These are phyloP conservation scores for Nymphalis io DNA, from an alignment of 1,140 invertebrate species.

Conservation along the genomic window DNA sequence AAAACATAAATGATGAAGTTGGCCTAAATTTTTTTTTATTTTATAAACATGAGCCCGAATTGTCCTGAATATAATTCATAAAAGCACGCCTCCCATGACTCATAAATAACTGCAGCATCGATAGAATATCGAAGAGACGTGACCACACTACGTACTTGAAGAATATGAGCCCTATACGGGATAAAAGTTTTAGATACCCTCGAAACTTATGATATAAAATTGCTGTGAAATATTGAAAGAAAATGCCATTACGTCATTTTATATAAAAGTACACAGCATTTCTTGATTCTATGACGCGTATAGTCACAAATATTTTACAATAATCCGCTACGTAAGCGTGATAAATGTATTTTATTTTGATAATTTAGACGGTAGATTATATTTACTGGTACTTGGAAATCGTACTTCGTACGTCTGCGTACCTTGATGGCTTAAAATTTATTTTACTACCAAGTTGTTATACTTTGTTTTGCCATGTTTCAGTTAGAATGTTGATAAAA, in stretches of 20 bases:
- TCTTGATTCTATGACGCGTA: not conserved
- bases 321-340: too few relatives aligned
- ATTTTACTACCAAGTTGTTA: too few relatives aligned
- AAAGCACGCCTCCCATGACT: slow-evolving; percentile 17
- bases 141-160: slow-evolving; percentile 23
- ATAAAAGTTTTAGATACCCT: slow-evolving; percentile 7
- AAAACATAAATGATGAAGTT: too few relatives aligned
- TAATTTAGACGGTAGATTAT: too few relatives aligned
- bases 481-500: too few relatives aligned
- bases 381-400: too few relatives aligned
- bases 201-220: slow-evolving; percentile 8
- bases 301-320: too few relatives aligned
- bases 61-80: slow-evolving; percentile 36
- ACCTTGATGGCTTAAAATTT: too few relatives aligned
- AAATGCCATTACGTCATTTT: not conserved
- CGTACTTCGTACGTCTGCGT: too few relatives aligned
- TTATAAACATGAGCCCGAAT: slow-evolving; percentile 33
- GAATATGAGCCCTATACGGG: slow-evolving; percentile 6
- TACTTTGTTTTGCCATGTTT: too few relatives aligned
- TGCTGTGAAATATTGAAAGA: not conserved
- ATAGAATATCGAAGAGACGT: slow-evolving; percentile 42
- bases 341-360: too few relatives aligned
- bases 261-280: not conserved
- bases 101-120: slow-evolving; percentile 36
- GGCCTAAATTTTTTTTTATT: slow-evolving; percentile 32